phyloP scores from a whole-genome alignment of 2,888 invertebrate species.

The Aphrophora alni region DNA sequence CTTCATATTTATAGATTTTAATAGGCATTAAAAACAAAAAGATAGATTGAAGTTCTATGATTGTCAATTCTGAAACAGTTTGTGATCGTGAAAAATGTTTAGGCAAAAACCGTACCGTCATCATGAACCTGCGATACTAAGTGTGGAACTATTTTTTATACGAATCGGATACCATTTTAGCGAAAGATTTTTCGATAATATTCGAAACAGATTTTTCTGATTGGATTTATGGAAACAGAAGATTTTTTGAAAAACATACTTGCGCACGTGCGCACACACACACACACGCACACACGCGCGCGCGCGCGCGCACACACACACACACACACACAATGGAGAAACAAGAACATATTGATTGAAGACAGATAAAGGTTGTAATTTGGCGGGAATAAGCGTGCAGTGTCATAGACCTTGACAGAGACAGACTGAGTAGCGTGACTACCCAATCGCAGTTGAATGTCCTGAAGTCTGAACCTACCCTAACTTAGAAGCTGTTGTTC shows the following conservation, averaged over 20 bases:
- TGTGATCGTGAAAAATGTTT: too few species aligned
- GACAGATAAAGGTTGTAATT: neutral
- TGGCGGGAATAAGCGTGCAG: conserved; percentile 6
- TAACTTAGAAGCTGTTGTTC: neutral
- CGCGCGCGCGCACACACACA: neutral
- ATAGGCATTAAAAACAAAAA: too few species aligned
- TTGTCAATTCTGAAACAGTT: too few species aligned
- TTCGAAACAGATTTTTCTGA: too few species aligned
- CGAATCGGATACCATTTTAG: too few species aligned
- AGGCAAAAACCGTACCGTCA: too few species aligned
- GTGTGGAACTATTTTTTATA: too few species aligned
- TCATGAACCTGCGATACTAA: too few species aligned
- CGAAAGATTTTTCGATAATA: too few species aligned
- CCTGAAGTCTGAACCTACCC: conserved; percentile 1
- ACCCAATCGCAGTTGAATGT: neutral
- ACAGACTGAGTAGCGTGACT: neutral
- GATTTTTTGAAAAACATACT: neutral
- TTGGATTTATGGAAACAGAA: too few species aligned
- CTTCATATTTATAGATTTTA: too few species aligned
- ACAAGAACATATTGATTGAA: neutral
- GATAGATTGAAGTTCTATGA: too few species aligned
- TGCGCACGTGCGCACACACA: neutral
- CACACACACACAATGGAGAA: neutral
- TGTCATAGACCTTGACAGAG: conserved; percentile 5
- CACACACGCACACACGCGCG: neutral